Evolutionary conservation across 2,888 invertebrate genomes (phyloP).

Genomic region (Metopia argyrocephala): DNA sequence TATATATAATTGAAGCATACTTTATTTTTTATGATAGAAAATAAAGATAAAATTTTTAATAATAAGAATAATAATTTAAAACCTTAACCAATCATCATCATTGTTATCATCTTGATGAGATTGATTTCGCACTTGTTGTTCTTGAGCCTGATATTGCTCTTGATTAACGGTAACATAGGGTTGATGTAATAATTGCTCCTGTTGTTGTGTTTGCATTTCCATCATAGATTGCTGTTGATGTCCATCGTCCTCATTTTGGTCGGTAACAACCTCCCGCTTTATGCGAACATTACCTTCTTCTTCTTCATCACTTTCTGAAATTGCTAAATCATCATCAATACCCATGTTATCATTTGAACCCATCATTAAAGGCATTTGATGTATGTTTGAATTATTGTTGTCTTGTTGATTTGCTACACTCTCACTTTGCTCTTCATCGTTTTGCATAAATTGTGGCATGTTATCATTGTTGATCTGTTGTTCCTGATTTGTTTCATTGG

Average conservation of each 20-base stretch:
- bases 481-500: slow-evolving; percentile 60
- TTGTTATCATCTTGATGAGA: slow-evolving; percentile 67
- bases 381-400: slow-evolving; percentile 53
- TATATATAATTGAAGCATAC: background rate
- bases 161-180: slow-evolving; percentile 45
- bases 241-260: slow-evolving; percentile 57
- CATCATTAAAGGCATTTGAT: slow-evolving; percentile 69
- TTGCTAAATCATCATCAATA: slow-evolving; percentile 86
- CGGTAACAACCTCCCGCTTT: slow-evolving; percentile 68
- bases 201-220: slow-evolving; percentile 14
- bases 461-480: slow-evolving; percentile 51
- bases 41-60: background rate
- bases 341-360: slow-evolving; percentile 80
- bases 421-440: slow-evolving; percentile 69
- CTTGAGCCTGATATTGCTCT: slow-evolving; percentile 44
- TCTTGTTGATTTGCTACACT: slow-evolving; percentile 66
- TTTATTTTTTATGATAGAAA: background rate
- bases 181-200: slow-evolving; percentile 25
- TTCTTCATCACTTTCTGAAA: slow-evolving; percentile 87
- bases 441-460: slow-evolving; percentile 69
- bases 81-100: slow-evolving; percentile 73
- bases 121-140: slow-evolving; percentile 38
- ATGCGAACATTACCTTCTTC: slow-evolving; percentile 69
- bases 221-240: slow-evolving; percentile 32
- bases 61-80: slow-evolving; percentile 62